phyloP scores from a whole-genome alignment of 2,888 invertebrate species.

The Scrobipalpa costella region DNA sequence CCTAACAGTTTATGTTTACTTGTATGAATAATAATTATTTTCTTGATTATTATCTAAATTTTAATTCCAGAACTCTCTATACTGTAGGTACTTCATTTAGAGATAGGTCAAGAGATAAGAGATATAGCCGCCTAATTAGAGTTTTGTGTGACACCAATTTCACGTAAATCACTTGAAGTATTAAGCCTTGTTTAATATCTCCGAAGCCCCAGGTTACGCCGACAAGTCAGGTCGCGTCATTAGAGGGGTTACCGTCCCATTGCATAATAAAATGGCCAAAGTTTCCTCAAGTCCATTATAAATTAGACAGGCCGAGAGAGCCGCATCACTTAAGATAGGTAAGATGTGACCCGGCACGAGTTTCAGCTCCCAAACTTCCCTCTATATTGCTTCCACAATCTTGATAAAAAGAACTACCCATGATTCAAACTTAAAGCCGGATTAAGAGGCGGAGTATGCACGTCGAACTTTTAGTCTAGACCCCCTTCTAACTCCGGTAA shows the following conservation, averaged over 20 bases:
- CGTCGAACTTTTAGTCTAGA: conserved; percentile 56
- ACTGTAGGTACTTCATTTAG: background rate
- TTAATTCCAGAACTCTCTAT: no score
- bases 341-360: conserved; percentile 78
- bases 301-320: conserved; percentile 78
- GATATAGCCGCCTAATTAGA: conserved; percentile 3
- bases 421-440: conserved; percentile 73
- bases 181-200: conserved; percentile 71
- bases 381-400: conserved; percentile 71
- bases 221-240: conserved; percentile 76
- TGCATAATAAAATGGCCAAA: conserved; percentile 81
- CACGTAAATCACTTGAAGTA: conserved; percentile 60
- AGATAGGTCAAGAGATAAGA: background rate
- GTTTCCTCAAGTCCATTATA: conserved; percentile 81
- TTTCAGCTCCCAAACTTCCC: conserved; percentile 70
- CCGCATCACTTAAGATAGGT: conserved; percentile 81
- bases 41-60: no score
- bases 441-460: conserved; percentile 61
- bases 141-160: conserved; percentile 39
- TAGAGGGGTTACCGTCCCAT: conserved; percentile 79
- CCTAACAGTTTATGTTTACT: no score
- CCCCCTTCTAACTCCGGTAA: conserved; percentile 43
- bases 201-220: conserved; percentile 67
- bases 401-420: conserved; percentile 78
- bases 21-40: no score